Base-by-base conservation (phyloP, 53 echinoderm and acorn worm species). In the Crossaster papposus region DNA sequence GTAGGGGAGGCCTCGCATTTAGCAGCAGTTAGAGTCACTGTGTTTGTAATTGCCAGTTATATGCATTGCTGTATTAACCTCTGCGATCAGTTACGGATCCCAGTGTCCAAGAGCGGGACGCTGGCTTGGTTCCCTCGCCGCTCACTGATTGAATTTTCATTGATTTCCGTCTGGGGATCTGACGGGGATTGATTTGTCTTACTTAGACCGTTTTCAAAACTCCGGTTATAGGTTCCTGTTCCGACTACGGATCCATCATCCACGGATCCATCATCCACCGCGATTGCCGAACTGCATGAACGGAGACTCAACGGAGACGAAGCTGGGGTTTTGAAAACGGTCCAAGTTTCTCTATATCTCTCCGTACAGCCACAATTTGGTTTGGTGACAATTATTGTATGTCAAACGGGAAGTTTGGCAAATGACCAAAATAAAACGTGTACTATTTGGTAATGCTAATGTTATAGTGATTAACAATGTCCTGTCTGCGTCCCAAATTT, bases 91-190 rank as follows among this genome's bases (percentile, higher is more conserved):
- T 4, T 10, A 6, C 68, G 68, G 24, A 20, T 14, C 17, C 58
- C 58, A 11, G 58, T 2, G 58, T 20, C 22, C 22, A 4, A 58
- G 14, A 26, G 28, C 24, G 22, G 68, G 28, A n/a, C n/a, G n/a
- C 68, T 20, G 68, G 22, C 26, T 4, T 68, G 68, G 68, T 24
- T 26, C 62, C 62, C 62, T 62, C 44, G 62, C 10, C 28, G 68
- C 32, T 17, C 13, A 33, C 23, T 0, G 33, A 73, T 33, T 73
- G 74, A 35, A 35, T 73, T 34, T 34, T 14, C 31, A 73, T 34
- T 34, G 33, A 73, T 73, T 35, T 73, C 33, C 74, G 74, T 73
- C 74, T 73, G 74, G 74, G 36, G 13, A 34, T 32, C 74, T 73
- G 74, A 34, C 74, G 28, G 24, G 3, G 68, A 68, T n/a, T 68